Evolutionary conservation across 2,113 vertebrate genomes (phyloP).

Genomic region (Cochlearius cochlearius): DNA sequence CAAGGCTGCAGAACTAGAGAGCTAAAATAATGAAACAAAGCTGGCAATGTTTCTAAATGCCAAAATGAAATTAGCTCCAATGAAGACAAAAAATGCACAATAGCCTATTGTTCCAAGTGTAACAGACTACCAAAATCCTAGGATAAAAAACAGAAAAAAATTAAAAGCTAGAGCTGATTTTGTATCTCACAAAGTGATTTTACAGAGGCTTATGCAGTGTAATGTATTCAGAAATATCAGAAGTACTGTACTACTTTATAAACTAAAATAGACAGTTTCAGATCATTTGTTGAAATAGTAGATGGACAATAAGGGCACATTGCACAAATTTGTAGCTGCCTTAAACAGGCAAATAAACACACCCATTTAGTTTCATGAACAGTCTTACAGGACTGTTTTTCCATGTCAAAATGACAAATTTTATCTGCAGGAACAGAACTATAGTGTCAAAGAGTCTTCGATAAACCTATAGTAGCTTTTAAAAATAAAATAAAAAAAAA

Average conservation of each 20-base stretch:
- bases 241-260: background rate
- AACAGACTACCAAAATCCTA: background rate
- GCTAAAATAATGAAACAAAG: slow-evolving; percentile 70
- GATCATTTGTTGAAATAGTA: background rate
- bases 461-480: background rate
- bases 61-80: background rate
- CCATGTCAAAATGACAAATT: background rate
- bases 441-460: background rate
- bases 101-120: background rate
- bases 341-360: background rate
- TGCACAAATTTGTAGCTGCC: background rate
- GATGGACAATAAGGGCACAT: background rate
- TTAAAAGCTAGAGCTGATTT: background rate
- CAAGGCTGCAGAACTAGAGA: slow-evolving; percentile 85
- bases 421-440: background rate
- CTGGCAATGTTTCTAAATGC: background rate
- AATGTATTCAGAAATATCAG: background rate
- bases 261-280: background rate
- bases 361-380: background rate
- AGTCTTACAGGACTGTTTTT: background rate
- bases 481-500: background rate
- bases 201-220: background rate
- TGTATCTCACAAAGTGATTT: background rate
- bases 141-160: background rate
- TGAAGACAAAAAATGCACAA: background rate